phyloP scores from a whole-genome alignment of 2,888 invertebrate species.

The Apodemia zela region DNA sequence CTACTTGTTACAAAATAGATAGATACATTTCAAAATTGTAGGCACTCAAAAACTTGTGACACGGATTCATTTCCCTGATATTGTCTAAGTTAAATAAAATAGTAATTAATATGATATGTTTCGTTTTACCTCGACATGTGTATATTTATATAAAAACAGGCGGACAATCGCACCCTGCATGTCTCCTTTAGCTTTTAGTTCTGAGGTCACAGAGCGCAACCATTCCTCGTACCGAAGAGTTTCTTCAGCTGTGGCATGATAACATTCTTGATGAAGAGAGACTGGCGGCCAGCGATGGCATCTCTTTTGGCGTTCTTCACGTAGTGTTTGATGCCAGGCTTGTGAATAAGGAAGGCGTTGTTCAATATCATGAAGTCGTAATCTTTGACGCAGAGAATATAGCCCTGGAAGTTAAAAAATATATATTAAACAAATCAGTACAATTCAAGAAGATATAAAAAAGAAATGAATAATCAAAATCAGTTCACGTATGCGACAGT shows the following conservation, averaged over 20 bases:
- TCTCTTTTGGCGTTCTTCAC: constrained; percentile 89
- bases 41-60: constrained; percentile 30
- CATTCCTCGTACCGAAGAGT: constrained; percentile 89
- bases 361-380: constrained; percentile 96
- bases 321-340: constrained; percentile 93
- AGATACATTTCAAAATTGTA: constrained; percentile 18
- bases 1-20: constrained; percentile 18
- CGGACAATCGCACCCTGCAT: constrained; percentile 48
- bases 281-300: constrained; percentile 87
- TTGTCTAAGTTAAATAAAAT: constrained; percentile 35
- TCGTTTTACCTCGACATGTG: constrained; percentile 40
- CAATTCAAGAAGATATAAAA: no score
- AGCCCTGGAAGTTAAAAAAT: constrained; percentile 83
- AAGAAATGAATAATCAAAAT: no score
- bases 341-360: constrained; percentile 95
- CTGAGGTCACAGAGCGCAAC: constrained; percentile 85
- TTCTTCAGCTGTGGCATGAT: constrained; percentile 92
- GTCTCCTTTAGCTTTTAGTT: constrained; percentile 14
- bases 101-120: constrained; percentile 56
- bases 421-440: no score
- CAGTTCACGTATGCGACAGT: background rate
- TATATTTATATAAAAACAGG: constrained; percentile 47
- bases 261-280: constrained; percentile 87
- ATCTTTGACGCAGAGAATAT: constrained; percentile 92
- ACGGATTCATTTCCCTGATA: constrained; percentile 35